Evolutionary conservation across 30 jellyfish, hydroid and myxozoan genomes (phyloP), one percentile per base, ranked within the genome.

Genomic region (Pelagia noctiluca): DNA sequence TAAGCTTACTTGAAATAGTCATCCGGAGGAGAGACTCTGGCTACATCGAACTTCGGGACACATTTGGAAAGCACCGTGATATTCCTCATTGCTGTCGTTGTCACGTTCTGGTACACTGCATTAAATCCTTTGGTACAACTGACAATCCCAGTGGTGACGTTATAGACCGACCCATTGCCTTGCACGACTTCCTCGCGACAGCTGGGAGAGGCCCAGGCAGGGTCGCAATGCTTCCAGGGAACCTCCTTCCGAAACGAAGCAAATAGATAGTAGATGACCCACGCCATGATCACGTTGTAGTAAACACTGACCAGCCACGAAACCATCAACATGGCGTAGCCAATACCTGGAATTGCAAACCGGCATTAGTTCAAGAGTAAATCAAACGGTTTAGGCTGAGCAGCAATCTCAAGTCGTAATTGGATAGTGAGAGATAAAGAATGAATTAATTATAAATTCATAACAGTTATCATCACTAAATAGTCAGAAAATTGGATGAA

Each of bases 151-250:
- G 92, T 62, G 22, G 95, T 80, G 50, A 74, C 24, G 50, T 90
- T 90, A 69, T 64, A 90, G 38, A 37, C 16, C 11, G 97, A 70
- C 63, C 97, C 97, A 60, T 90, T 90, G 60, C 95, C 97, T 35
- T 65, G 16, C 21, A 57, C 42, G 85, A 33, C 88, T 0, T 76
- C 97, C 46, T 69, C 92, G 8, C 88, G 85, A 63, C 97, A 90
- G 24, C 75, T 33, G 29, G 87, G 65, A 1, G 97, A 78, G 10
- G 95, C 95, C 97, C 97, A 90, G 30, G 63, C 73, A 0, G 97
- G 97, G 73, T 90, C 97, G 46, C 97, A 90, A 29, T 38, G 71
- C 22, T 89, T 75, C 97, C 97, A 90, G 1, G 97, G 97, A 1
- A 90, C 95, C 33, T 90, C 97, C 8, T 50, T 63, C 33, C 77